A percentile compares a stretch with the other conserved stretches of the same genome.
Evolutionary conservation across 2,113 vertebrate genomes (phyloP).

Genomic region (Sorex araneus): DNA sequence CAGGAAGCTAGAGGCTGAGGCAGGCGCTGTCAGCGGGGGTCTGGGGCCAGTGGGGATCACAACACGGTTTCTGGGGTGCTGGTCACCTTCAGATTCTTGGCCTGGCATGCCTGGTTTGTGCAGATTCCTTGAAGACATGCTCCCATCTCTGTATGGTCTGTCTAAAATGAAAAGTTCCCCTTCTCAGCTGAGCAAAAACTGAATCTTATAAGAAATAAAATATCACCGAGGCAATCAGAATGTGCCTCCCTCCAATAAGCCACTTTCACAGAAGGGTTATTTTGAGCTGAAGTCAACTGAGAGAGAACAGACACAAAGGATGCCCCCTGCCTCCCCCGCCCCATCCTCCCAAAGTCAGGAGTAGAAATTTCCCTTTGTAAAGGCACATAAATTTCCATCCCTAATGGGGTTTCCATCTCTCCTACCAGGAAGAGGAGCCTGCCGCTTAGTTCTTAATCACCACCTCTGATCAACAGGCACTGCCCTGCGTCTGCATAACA

Average conservation of each 20-base stretch:
- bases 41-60: neutral
- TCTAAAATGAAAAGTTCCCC: neutral
- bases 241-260: neutral
- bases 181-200: constrained; percentile 7
- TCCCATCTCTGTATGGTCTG: neutral
- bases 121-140: neutral
- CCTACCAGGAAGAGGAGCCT: neutral
- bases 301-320: neutral
- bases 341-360: neutral
- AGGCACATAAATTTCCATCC: neutral
- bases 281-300: neutral
- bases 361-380: neutral
- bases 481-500: neutral
- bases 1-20: neutral
- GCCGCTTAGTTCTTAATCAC: neutral
- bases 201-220: constrained; percentile 22
- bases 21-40: neutral
- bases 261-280: neutral
- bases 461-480: neutral
- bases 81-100: neutral
- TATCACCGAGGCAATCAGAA: neutral
- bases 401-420: neutral
- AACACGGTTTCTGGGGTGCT: neutral
- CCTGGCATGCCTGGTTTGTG: neutral
- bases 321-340: neutral